Evolutionary conservation across 1,140 invertebrate genomes (phyloP).

Genomic region (Medauroidea extradentata): DNA sequence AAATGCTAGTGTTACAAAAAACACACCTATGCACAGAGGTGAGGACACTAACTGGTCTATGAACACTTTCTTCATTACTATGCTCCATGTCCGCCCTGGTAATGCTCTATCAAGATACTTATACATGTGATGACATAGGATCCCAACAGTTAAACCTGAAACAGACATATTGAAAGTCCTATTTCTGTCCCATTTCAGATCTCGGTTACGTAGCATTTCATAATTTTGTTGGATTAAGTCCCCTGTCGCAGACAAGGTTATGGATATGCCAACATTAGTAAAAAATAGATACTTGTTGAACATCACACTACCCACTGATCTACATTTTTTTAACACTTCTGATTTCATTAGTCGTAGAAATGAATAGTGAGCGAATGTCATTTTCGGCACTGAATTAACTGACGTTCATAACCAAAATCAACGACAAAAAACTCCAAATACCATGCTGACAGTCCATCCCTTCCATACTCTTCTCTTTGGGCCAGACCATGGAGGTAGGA

Average conservation of each 20-base stretch:
- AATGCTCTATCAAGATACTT: conserved; percentile 62
- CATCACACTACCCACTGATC: conserved; percentile 39
- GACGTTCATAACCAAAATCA: no score
- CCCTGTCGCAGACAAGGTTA: conserved; percentile 68
- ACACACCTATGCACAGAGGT: conserved; percentile 74
- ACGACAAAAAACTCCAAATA: no score
- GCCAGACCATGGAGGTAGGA: no score
- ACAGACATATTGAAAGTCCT: conserved; percentile 75
- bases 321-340: conserved; percentile 1
- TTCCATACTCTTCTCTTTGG: no score
- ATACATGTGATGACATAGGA: conserved; percentile 87
- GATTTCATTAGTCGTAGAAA: background rate
- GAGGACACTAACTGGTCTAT: conserved; percentile 86
- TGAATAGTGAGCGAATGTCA: background rate
- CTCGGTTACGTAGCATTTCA: conserved; percentile 59
- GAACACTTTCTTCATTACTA: conserved; percentile 78
- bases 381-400: no score
- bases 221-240: conserved; percentile 83
- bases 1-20: conserved; percentile 72
- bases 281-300: conserved; percentile 71
- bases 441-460: no score
- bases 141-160: conserved; percentile 71
- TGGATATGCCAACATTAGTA: conserved; percentile 82
- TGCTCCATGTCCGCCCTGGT: conserved; percentile 60
- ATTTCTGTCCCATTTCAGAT: conserved; percentile 54